Evolutionary conservation across 2,888 invertebrate species (phyloP).

Genomic region (Brachyptera risi): DNA sequence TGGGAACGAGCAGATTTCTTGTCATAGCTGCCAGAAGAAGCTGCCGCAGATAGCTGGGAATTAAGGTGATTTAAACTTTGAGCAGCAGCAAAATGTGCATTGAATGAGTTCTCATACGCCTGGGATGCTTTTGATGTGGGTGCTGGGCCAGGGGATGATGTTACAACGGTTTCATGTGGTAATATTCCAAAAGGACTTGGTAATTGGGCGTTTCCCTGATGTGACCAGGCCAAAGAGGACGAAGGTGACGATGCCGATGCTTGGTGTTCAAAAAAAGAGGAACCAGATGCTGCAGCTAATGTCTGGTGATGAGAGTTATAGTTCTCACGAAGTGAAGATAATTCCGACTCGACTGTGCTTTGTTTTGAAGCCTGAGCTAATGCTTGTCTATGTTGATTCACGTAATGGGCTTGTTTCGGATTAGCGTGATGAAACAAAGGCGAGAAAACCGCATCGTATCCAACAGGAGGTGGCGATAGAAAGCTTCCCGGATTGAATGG

Average conservation of each 20-base stretch:
- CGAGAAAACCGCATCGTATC: slow-evolving; percentile 78
- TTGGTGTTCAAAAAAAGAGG: slow-evolving; percentile 63
- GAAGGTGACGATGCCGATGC: slow-evolving; percentile 47
- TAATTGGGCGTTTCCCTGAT: slow-evolving; percentile 60
- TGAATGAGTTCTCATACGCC: slow-evolving; percentile 62
- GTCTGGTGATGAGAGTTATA: slow-evolving; percentile 54
- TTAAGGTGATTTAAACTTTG: slow-evolving; percentile 58
- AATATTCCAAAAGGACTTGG: slow-evolving; percentile 73
- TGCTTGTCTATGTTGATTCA: slow-evolving; percentile 36
- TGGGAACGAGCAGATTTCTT: slow-evolving; percentile 28
- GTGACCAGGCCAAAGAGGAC: slow-evolving; percentile 61
- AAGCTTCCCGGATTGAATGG: slow-evolving; percentile 68
- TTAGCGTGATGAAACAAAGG: slow-evolving; percentile 77
- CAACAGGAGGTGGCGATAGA: slow-evolving; percentile 68
- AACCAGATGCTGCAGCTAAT: slow-evolving; percentile 52
- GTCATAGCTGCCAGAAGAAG: slow-evolving; percentile 22
- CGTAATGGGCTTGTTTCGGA: slow-evolving; percentile 67
- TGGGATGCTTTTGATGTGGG: slow-evolving; percentile 52
- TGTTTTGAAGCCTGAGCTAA: slow-evolving; percentile 45
- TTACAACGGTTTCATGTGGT: slow-evolving; percentile 72
- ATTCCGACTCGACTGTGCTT: slow-evolving; percentile 54
- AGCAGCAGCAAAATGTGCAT: slow-evolving; percentile 64
- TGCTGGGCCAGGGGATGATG: slow-evolving; percentile 55
- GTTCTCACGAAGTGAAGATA: slow-evolving; percentile 55
- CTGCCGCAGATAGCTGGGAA: slow-evolving; percentile 55